A percentile compares a stretch with the other conserved stretches of the same genome.
phyloP scores from a whole-genome alignment of 2,797 vertebrate species.

The Falco columbarius region DNA sequence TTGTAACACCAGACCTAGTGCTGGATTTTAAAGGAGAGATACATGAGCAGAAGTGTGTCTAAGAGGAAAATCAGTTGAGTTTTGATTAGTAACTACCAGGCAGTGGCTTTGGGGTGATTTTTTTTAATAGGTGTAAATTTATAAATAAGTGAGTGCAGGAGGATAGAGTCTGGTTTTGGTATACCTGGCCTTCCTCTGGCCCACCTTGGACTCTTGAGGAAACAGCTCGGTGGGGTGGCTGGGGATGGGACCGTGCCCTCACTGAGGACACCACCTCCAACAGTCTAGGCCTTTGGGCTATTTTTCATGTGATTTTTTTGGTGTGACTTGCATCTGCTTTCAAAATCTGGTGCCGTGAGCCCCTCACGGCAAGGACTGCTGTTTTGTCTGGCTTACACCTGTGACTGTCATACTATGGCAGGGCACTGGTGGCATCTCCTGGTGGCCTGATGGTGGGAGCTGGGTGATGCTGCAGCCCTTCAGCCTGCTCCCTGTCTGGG shows the following conservation, averaged over 20 bases:
- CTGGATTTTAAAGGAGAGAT: neutral
- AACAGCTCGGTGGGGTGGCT: neutral
- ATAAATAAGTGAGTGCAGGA: neutral
- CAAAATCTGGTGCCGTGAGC: neutral
- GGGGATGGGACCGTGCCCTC: neutral
- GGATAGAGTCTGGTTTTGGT: neutral
- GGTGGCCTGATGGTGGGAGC: neutral
- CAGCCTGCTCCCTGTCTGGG: neutral
- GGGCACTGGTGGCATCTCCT: neutral
- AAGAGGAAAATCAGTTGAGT: neutral
- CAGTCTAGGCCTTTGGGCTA: neutral
- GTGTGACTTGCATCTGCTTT: neutral
- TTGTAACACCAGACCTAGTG: neutral
- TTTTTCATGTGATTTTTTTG: neutral
- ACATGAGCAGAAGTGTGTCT: neutral
- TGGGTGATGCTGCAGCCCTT: fast-evolving
- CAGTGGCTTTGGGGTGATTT: fast-evolving
- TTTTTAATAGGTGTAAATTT: neutral
- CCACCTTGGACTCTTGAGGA: neutral
- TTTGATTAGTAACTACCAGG: neutral
- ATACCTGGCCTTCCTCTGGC: neutral
- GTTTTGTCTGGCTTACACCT: fast-evolving
- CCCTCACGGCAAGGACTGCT: neutral
- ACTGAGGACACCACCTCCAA: neutral
- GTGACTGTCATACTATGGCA: fast-evolving